A percentile compares a stretch with the other conserved stretches of the same genome.
phyloP scores from a whole-genome alignment of 2,113 vertebrate genomes.

The Channa argus region DNA sequence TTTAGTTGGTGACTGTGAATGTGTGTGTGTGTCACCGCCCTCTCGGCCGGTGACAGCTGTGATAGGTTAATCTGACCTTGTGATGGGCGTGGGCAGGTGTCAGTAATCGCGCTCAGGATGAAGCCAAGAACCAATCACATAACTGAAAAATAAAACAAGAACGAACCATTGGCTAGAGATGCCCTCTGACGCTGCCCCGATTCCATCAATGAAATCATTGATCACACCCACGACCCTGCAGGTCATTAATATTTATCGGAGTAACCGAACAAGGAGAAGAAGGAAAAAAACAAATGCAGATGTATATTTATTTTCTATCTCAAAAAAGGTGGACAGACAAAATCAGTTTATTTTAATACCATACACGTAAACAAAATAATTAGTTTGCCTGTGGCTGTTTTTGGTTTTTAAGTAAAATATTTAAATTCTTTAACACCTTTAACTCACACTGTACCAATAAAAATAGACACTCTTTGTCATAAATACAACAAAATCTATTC shows the following conservation, averaged over 20 bases:
- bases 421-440: conserved; percentile 7
- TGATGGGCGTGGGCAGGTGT: too few relatives aligned
- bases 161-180: conserved; percentile 54
- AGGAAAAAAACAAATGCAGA: not conserved
- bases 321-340: conserved; percentile 27
- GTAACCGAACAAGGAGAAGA: not conserved
- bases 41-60: too few relatives aligned
- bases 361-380: conserved; percentile 42
- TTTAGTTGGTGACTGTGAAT: too few relatives aligned
- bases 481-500: not conserved
- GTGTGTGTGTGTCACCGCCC: too few relatives aligned
- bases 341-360: conserved; percentile 4
- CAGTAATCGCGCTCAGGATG: too few relatives aligned
- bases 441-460: conserved; percentile 25
- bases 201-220: conserved; percentile 9
- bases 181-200: not conserved
- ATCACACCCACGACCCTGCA: not conserved
- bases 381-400: conserved; percentile 54
- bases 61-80: too few relatives aligned
- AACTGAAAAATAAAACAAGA: conserved; percentile 4
- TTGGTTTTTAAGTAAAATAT: conserved; percentile 46
- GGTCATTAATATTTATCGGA: conserved; percentile 39
- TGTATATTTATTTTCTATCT: conserved; percentile 45
- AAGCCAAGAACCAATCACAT: conserved; percentile 38
- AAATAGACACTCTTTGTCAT: conserved; percentile 32